These are phyloP conservation scores for Drosophila lutescens DNA, from an alignment of 2,888 invertebrate genomes.

Conservation along the genomic window DNA sequence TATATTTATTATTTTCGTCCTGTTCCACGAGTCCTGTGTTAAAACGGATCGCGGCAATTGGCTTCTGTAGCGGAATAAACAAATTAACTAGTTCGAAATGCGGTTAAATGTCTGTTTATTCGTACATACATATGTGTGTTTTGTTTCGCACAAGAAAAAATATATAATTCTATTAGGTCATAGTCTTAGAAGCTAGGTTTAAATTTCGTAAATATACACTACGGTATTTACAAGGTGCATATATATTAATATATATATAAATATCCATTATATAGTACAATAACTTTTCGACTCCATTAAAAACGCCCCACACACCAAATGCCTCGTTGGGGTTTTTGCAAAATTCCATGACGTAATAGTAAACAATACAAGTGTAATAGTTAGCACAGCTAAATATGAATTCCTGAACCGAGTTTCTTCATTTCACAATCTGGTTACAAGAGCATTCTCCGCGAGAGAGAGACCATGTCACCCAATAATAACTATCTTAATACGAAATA, in stretches of 20 bases:
- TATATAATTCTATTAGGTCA: slow-evolving; percentile 44
- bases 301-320: slow-evolving; percentile 18
- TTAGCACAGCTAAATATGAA: slow-evolving; percentile 74
- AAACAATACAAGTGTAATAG: slow-evolving; percentile 41
- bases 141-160: slow-evolving; percentile 69
- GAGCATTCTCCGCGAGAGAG: slow-evolving; percentile 24
- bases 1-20: slow-evolving; percentile 64
- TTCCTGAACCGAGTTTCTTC: slow-evolving; percentile 71
- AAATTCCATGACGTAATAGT: slow-evolving; percentile 21
- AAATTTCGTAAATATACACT: slow-evolving; percentile 42
- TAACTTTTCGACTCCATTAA: slow-evolving; percentile 28
- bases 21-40: slow-evolving; percentile 27
- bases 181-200: slow-evolving; percentile 47
- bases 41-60: slow-evolving; percentile 5
- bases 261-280: slow-evolving; percentile 49
- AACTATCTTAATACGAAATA: slow-evolving; percentile 38
- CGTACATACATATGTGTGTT: slow-evolving; percentile 41
- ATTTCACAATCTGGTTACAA: slow-evolving; percentile 37
- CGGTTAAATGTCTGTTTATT: slow-evolving; percentile 40
- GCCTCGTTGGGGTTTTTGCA: slow-evolving; percentile 4
- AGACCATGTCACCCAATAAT: slow-evolving; percentile 43
- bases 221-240: slow-evolving; percentile 60
- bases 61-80: slow-evolving; percentile 46
- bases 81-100: slow-evolving; percentile 51
- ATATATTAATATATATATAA: slow-evolving; percentile 13